Evolutionary conservation across 2,888 invertebrate species (phyloP), one percentile per base, ranked within the genome.

Genomic region (Creontiades dilutus): DNA sequence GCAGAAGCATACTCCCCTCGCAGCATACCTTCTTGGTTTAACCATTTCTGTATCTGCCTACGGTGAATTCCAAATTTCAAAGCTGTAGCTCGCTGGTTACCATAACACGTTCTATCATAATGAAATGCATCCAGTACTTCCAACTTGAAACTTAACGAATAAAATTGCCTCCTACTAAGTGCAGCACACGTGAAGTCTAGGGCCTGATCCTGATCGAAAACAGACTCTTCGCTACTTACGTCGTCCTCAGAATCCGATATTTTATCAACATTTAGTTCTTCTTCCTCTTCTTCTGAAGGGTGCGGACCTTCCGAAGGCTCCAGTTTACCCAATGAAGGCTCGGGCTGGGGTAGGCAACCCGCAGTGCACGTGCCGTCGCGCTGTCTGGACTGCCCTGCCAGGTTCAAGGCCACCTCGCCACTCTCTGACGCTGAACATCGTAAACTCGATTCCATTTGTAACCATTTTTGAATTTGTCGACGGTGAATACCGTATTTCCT

Each of bases 381-480:
- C 93, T 93, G 93, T 93, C 94, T 94, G 93, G 93, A 93, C 92
- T 93, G 93, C 92, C 75, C 88, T 93, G 90, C 93, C 92, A 93
- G 94, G 93, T 94, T 94, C 93, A 94, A 93, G 93, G 94, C 93
- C 93, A 93, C 93, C 92, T 93, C 92, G 87, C 89, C 90, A 87
- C 87, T 91, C 92, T n/a, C 91, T 87, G 90, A 92, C 91, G 97
- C 96, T 92, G 96, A 96, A 91, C 96, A 96, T 92, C 97, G 95
- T 91, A 97, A 94, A 93, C 96, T 96, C 91, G 95, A 95, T 93
- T 97, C 97, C 92, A 96, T 97, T 94, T 97, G 97, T 92, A 98
- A 94, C 97, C 97, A 98, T 94, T 98, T 97, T 94, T 98, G 97
- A 92, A 98, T 97, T 93, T 98, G 97, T 90, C 97, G 95, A 90